Evolutionary conservation across 2,797 vertebrate genomes (phyloP).

Genomic region (Lepilemur ruficaudatus): DNA sequence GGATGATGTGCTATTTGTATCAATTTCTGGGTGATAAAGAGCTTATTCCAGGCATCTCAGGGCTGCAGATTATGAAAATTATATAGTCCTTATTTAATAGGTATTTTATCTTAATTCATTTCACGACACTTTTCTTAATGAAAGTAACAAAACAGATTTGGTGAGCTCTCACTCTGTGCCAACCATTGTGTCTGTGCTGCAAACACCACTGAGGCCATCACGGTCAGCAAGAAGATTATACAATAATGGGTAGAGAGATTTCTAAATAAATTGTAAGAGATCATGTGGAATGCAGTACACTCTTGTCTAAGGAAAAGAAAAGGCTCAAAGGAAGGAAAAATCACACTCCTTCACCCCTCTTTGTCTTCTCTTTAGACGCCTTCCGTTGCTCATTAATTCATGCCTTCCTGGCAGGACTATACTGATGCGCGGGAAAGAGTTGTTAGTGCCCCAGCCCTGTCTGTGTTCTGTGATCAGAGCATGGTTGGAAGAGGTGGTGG

Average conservation of each 20-base stretch:
- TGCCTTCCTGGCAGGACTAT: background rate
- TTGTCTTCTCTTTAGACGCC: background rate
- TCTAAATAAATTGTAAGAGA: background rate
- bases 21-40: background rate
- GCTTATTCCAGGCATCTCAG: background rate
- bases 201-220: background rate
- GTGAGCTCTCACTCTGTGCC: background rate
- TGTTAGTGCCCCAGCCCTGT: background rate
- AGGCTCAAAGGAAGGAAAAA: background rate
- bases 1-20: background rate
- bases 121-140: background rate
- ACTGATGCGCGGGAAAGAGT: background rate
- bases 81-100: background rate
- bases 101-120: background rate
- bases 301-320: background rate
- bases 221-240: background rate
- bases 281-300: background rate
- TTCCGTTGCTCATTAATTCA: background rate
- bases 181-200: background rate
- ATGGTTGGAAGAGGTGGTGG: background rate
- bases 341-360: background rate
- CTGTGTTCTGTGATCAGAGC: constrained; percentile 22
- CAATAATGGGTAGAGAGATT: background rate
- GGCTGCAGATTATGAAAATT: background rate
- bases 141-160: background rate